These are phyloP conservation scores for Himalopsyche phryganea DNA, from an alignment of 1,140 invertebrate species.

Conservation along the genomic window DNA sequence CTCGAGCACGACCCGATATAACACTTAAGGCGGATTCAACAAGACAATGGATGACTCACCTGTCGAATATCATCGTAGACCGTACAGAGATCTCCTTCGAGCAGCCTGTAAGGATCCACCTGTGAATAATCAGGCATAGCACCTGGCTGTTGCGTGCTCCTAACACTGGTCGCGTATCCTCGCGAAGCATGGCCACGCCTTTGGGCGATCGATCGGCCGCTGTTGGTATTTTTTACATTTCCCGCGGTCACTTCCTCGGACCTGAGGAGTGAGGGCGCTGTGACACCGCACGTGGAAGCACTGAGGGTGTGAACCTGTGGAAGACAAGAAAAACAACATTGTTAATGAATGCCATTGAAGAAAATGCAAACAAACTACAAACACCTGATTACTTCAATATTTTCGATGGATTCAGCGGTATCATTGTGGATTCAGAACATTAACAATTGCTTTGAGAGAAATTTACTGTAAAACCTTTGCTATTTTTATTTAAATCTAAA, in stretches of 20 bases:
- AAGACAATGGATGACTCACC: constrained; percentile 47
- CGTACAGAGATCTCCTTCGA: constrained; percentile 80
- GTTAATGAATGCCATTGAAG: no score
- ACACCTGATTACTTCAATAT: no score
- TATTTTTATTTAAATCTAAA: no score
- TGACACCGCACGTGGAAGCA: constrained; percentile 9
- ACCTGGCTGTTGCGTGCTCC: constrained; percentile 62
- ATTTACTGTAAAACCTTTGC: no score
- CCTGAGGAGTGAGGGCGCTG: neutral
- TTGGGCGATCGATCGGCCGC: constrained; percentile 32
- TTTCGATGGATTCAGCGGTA: no score
- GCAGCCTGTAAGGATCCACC: constrained; percentile 79
- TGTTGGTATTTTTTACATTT: neutral
- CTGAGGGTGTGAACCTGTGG: constrained; percentile 13
- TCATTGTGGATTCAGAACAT: no score
- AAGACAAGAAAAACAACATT: constrained; percentile 6
- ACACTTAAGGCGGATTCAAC: no score
- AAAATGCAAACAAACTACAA: no score
- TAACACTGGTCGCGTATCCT: constrained; percentile 45
- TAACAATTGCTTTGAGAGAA: no score
- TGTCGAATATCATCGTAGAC: constrained; percentile 78
- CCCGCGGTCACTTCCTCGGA: neutral
- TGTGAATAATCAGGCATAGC: constrained; percentile 69
- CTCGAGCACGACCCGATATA: no score
- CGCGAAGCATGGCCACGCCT: constrained; percentile 37